Evolutionary conservation across 2,797 vertebrate species (phyloP), one percentile per base, ranked within the genome.

Genomic region (Heliangelus exortis): DNA sequence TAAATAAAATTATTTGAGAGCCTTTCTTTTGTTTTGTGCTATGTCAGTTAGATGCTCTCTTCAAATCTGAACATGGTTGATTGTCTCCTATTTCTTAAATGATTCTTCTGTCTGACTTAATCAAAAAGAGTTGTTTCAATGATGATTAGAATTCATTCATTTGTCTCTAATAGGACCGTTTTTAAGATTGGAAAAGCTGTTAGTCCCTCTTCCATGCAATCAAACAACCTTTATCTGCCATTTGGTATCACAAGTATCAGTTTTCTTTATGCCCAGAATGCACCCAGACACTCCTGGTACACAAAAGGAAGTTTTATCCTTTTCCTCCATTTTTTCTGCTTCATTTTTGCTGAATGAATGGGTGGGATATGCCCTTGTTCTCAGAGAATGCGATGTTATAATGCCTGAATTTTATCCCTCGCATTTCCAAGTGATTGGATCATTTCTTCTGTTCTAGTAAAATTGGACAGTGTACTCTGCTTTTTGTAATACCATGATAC

Each of bases 61-160:
- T 91, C 48, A 92, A 92, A 94, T 92, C 29, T 84, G 79, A 88
- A 78, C 48, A 58, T 76, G 45, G 66, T 74, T 65, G 66, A 79
- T 86, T 90, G 39, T 88, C 59, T 91, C 26, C 79, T 84, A 11
- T 84, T 71, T 74, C 59, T 91, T 91, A 86, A 84, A 89, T 5
- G 3, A 88, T 84, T 91, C 67, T 77, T 91, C 82, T 89, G 58
- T 81, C 85, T 82, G 69, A 91, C 71, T 91, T 92, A 93, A 91
- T 89, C 76, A 92, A 86, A 94, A 96, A 88, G 19, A 93, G 26
- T 59, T 92, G 51, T 34, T 92, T 89, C 92, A 89, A 12, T 81
- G 74, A 93, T 91, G 76, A 83, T 78, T 76, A 86, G 53, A 90
- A 92, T n/a, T 20, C 66, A 55, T 71, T 87, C 62, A 85, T 88